A percentile compares a stretch with the other conserved stretches of the same genome.
Conservation (phyloP, 92 coral and sea anemone genomes). For the Zoanthus solanderi region DNA sequence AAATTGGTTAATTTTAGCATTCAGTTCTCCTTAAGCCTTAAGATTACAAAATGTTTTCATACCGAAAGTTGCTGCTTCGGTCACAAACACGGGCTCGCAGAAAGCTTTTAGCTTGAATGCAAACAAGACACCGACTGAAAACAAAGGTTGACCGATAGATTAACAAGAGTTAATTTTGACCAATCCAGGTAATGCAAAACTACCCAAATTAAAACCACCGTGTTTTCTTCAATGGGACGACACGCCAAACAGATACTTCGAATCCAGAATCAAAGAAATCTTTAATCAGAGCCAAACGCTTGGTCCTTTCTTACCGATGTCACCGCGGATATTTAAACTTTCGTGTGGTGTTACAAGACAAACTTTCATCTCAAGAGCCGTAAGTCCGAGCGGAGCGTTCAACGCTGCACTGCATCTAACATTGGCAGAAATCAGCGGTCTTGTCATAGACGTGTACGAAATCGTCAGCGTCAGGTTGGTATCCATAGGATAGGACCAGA, state of each 20-base stretch:
- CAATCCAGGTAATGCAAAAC: conserved; percentile 51
- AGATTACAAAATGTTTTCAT: too few relatives aligned
- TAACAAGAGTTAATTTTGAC: neutral
- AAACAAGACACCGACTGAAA: too few relatives aligned
- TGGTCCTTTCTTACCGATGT: conserved; percentile 70
- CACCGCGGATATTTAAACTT: conserved; percentile 71
- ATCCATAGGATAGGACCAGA: neutral
- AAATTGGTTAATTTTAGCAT: too few relatives aligned
- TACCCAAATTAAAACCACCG: conserved; percentile 53
- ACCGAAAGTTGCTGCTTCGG: too few relatives aligned
- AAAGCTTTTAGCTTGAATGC: too few relatives aligned
- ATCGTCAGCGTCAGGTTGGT: conserved; percentile 77
- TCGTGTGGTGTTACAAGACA: conserved; percentile 58
- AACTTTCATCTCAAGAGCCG: conserved; percentile 59
- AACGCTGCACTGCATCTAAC: conserved; percentile 83
- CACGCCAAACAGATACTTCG: conserved; percentile 65
- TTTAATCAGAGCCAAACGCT: conserved; percentile 55
- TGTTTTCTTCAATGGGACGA: conserved; percentile 68
- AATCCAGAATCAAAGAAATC: conserved; percentile 32
- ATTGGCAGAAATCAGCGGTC: conserved; percentile 63
- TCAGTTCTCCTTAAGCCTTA: too few relatives aligned
- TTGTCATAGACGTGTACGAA: conserved; percentile 60
- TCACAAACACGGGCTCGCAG: too few relatives aligned
- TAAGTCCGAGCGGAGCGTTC: conserved; percentile 79
- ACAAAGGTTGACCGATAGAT: too few relatives aligned